Conservation (phyloP, 2,888 invertebrate species). For the Stenodema calcarata region DNA sequence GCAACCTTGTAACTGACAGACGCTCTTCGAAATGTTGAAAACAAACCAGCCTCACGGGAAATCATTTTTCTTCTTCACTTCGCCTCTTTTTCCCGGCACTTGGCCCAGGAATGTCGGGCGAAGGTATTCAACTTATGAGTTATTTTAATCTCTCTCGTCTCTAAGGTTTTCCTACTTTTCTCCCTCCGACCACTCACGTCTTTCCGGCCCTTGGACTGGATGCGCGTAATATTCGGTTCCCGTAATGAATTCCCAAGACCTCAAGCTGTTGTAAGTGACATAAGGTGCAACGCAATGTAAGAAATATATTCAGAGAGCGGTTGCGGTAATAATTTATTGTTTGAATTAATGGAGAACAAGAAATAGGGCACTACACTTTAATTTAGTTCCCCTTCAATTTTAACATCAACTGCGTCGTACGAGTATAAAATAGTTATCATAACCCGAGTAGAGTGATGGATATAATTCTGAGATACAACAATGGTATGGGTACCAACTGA, state of each 20-base stretch:
- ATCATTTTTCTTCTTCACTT: constrained; percentile 24
- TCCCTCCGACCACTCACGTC: not conserved
- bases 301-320: too few relatives aligned
- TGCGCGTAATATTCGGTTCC: not conserved
- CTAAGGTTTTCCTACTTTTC: not conserved
- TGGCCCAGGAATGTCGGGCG: not conserved
- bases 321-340: too few relatives aligned
- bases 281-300: too few relatives aligned
- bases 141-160: constrained; percentile 1
- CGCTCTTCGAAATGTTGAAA: constrained; percentile 12
- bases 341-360: too few relatives aligned
- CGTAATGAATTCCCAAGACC: not conserved
- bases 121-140: constrained; percentile 21
- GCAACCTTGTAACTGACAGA: not conserved
- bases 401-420: too few relatives aligned
- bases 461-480: too few relatives aligned
- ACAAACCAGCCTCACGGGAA: constrained; percentile 30
- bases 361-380: too few relatives aligned
- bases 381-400: too few relatives aligned
- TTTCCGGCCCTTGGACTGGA: not conserved
- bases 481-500: too few relatives aligned
- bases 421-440: too few relatives aligned
- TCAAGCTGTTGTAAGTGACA: not conserved
- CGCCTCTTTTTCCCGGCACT: not conserved
- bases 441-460: too few relatives aligned